Evolutionary conservation across 2,113 vertebrate genomes (phyloP).

Genomic region (Phaethornis superciliosus): DNA sequence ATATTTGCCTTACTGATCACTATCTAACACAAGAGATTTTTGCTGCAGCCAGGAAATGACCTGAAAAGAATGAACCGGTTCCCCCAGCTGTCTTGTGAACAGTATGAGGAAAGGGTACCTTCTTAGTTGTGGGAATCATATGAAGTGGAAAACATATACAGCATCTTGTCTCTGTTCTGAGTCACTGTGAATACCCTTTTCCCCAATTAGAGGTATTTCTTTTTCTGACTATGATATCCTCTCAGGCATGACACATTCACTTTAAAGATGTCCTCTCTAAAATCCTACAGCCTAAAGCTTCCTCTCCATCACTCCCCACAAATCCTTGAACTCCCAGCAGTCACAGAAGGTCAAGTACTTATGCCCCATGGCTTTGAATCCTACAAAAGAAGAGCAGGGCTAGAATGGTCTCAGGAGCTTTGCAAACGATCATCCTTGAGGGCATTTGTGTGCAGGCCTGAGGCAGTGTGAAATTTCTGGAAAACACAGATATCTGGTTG

Average conservation of each 20-base stretch:
- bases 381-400: background rate
- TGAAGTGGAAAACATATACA: background rate
- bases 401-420: constrained; percentile 1
- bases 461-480: background rate
- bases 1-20: background rate
- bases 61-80: background rate
- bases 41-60: background rate
- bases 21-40: background rate
- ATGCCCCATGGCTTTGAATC: background rate
- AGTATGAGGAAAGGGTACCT: background rate
- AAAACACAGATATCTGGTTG: background rate
- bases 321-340: background rate
- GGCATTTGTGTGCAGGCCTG: background rate
- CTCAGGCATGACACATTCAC: background rate
- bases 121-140: background rate
- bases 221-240: background rate
- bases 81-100: background rate
- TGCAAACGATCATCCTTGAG: background rate
- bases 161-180: background rate
- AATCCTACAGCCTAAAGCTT: background rate
- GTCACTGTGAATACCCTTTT: background rate
- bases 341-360: constrained; percentile 11
- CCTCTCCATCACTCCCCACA: background rate
- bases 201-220: background rate
- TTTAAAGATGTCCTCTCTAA: background rate